Evolutionary conservation across 2,113 vertebrate genomes (phyloP).

Genomic region (Phodopus roborovskii): DNA sequence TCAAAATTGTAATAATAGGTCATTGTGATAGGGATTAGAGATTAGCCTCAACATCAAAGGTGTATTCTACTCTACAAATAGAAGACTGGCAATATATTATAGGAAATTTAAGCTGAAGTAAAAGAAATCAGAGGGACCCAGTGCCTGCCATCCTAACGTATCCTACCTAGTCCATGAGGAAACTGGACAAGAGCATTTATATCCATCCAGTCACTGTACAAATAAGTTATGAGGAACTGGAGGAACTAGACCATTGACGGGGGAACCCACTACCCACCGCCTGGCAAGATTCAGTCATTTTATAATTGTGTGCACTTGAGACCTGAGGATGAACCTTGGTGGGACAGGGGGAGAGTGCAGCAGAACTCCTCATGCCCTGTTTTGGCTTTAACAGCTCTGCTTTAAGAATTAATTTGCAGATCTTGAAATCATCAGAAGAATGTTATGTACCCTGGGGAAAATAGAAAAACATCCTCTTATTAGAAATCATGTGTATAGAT

Average conservation of each 20-base stretch:
- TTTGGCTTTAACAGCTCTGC: background rate
- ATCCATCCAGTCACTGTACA: background rate
- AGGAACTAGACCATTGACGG: background rate
- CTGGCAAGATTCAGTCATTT: background rate
- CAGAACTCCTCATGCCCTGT: background rate
- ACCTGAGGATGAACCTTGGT: background rate
- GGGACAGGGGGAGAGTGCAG: too few species aligned
- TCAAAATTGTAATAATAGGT: background rate
- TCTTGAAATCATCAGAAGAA: background rate
- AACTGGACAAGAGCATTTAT: background rate
- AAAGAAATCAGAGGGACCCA: background rate
- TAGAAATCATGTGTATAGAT: background rate
- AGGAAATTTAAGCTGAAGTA: background rate
- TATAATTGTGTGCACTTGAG: background rate
- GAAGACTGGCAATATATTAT: background rate
- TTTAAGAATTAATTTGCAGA: slow-evolving; percentile 13
- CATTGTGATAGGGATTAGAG: background rate
- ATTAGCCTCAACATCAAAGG: background rate
- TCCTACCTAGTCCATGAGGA: background rate
- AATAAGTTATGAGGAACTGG: background rate
- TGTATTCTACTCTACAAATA: background rate
- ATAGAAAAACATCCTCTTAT: background rate
- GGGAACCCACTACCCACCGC: background rate
- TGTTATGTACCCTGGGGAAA: background rate
- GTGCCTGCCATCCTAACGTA: background rate